A percentile compares a stretch with the other conserved stretches of the same genome.
Evolutionary conservation across 2,797 vertebrate genomes (phyloP).

Genomic region (Halcyon badia): DNA sequence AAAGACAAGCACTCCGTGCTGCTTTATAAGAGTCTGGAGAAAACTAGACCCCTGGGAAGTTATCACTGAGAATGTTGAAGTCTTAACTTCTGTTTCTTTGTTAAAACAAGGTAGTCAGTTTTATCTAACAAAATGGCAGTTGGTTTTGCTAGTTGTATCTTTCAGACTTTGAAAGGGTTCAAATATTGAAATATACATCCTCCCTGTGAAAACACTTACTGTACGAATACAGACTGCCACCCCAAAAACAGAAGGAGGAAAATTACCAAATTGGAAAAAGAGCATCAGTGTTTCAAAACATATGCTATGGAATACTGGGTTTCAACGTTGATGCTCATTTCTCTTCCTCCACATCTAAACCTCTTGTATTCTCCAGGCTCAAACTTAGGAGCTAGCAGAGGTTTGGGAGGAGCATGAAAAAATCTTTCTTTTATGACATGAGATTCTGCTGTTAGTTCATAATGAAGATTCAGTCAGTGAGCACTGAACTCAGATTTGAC

Average conservation of each 20-base stretch:
- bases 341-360: not conserved
- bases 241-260: not conserved
- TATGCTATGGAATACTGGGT: not conserved
- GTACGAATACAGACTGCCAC: not conserved
- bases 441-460: not conserved
- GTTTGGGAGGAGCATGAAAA: not conserved
- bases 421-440: not conserved
- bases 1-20: not conserved
- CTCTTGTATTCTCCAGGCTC: not conserved
- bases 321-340: not conserved
- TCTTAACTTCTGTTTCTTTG: not conserved
- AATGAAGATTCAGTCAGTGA: not conserved
- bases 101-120: not conserved
- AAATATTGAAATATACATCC: not conserved
- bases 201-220: not conserved
- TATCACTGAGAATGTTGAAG: not conserved
- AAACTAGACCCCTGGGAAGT: not conserved
- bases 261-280: not conserved
- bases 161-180: not conserved
- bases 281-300: not conserved
- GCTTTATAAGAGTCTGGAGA: not conserved
- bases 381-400: not conserved
- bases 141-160: not conserved
- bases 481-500: not conserved
- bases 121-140: not conserved